Evolutionary conservation across 2,888 invertebrate species (phyloP), one percentile per base, ranked within the genome.

Genomic region (Xylota segnis): DNA sequence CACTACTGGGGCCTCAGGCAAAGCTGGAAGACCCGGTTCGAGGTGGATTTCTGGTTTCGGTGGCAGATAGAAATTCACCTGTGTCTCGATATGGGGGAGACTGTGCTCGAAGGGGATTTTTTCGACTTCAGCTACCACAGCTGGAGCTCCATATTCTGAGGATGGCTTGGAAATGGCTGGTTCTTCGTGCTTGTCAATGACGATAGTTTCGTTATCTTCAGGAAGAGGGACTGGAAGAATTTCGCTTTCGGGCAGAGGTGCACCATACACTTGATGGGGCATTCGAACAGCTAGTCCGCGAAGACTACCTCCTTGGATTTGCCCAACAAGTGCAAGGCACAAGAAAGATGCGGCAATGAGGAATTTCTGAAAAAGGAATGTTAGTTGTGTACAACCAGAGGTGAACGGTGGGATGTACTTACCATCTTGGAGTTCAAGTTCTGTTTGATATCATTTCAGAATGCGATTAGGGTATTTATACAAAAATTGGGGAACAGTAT

Each of bases 261-360:
- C 47, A 32, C 86, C 81, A 47, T 86, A 81, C n/a, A 12, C 10
- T 9, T 50, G 32, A 56, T 86, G 81, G 6, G 76, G 82, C 50
- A 52, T 27, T 47, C n/a, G 66, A 59, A 61, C 59, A n/a, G 27
- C 5, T 14, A 72, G 34, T 68, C 86, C 82, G 63, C 72, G 86
- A 86, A 86, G 86, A 86, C 81, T 82, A 82, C 82, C 86, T 86
- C 72, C 86, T 77, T 77, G 76, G 37, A 12, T 50, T 72, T 82
- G 86, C 68, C 82, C 82, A 23, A 77, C 9, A 47, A 86, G 76
- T 72, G 86, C 82, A n/a, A 82, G 6, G 86, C 81, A 81, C 82
- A 86, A 1, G n/a, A 76, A 34, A 37, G 56, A 56, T 72, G 76
- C 76, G 68, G 82, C 86, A 77, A 63, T 77, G 81, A 86, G 82